Evolutionary conservation across 92 coral and sea anemone genomes (phyloP), one percentile per base, ranked within the genome.

Genomic region (Palythoa caribaeorum): DNA sequence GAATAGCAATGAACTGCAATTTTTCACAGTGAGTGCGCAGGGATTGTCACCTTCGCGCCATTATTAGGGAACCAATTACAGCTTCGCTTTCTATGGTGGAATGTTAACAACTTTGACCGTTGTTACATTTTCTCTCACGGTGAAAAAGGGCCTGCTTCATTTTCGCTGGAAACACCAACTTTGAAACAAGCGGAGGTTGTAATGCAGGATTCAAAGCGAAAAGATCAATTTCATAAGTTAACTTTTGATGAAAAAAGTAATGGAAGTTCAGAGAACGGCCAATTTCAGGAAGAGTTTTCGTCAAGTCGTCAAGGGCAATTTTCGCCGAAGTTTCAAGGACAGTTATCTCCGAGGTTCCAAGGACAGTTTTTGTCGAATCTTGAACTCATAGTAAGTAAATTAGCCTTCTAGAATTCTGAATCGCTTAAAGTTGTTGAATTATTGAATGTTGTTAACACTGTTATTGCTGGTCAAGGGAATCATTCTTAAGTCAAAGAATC

Each of bases 171-270:
- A 4, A 11, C 74, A 19, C 16, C 39, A 70, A 2, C 74, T 70
- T 70, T 20, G 74, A 9, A 35, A 2, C 38, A 9, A 70, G 74
- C 39, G 16, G 20, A 9, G 44, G 5, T 21, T 3, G 4, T 9
- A 28, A 70, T 70, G 74, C 74, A 70, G 74, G 74, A 37, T 35
- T 70, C 16, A 70, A 70, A 36, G 40, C 74, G 74, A 70, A 70
- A 37, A 70, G 74, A 70, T 9, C 39, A 28, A 9, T 70, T 70
- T 35, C 40, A 28, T 2, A 70, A 35, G 21, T 15, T 70, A 37
- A 12, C 12, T 8, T 8, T 0, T 36, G 74, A 37, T 12, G 47
- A 11, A 70, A 37, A 70, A 4, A 70, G 44, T 70, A 70, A 37
- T 70, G 74, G 37, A 28, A 70, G 44, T 28, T 2, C 74, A 11